phyloP scores from a whole-genome alignment of 2,888 invertebrate genomes.

The Germaria angustata region DNA sequence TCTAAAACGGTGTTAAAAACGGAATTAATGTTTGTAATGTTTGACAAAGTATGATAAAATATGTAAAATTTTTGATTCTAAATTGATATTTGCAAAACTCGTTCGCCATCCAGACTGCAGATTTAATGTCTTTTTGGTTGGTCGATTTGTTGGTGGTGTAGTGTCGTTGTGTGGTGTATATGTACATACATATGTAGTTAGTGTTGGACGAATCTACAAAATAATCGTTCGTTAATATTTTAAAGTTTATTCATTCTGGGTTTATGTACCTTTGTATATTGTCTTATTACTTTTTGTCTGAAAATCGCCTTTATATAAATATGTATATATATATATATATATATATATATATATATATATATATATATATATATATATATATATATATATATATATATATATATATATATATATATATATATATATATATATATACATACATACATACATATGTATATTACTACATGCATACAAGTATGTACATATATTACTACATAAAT shows the following conservation, averaged over 20 bases:
- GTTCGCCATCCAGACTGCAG: slow-evolving; percentile 62
- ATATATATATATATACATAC: neutral
- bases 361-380: neutral
- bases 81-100: slow-evolving; percentile 45
- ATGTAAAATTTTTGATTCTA: neutral
- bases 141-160: slow-evolving; percentile 47
- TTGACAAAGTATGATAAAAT: too few species aligned
- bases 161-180: slow-evolving; percentile 34
- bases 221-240: slow-evolving; percentile 49
- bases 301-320: neutral
- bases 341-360: neutral
- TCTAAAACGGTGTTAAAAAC: neutral
- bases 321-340: neutral
- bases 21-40: neutral
- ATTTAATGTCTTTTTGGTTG: slow-evolving; percentile 54
- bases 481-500: too few species aligned
- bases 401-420: neutral
- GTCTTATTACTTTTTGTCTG: slow-evolving; percentile 11
- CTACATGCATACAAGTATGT: too few species aligned
- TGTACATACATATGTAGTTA: slow-evolving; percentile 47
- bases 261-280: slow-evolving; percentile 9
- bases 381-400: neutral
- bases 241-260: slow-evolving; percentile 18
- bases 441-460: neutral
- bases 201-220: slow-evolving; percentile 54